A percentile compares a stretch with the other conserved stretches of the same genome.
phyloP scores from a whole-genome alignment of 2,888 invertebrate genomes.

The Drosophila siamana region DNA sequence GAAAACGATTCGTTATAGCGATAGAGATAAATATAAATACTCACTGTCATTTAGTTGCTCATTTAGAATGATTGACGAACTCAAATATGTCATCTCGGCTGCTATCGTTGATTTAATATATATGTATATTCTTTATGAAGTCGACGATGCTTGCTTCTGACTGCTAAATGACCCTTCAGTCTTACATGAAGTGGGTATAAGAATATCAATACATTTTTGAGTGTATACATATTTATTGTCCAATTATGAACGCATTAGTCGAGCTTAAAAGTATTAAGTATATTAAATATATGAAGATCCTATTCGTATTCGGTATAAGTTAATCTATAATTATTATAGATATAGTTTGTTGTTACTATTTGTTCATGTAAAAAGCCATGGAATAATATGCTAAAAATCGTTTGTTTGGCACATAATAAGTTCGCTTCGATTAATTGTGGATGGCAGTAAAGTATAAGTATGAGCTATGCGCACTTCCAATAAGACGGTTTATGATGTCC shows the following conservation, averaged over 20 bases:
- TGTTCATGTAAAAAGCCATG: slow-evolving; percentile 56
- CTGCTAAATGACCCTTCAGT: no score
- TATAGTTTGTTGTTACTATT: slow-evolving; percentile 1
- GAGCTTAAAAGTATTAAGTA: slow-evolving; percentile 38
- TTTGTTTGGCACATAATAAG: slow-evolving; percentile 52
- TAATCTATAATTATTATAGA: slow-evolving; percentile 9
- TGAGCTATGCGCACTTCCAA: slow-evolving; percentile 36
- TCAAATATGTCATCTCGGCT: no score
- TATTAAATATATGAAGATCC: slow-evolving; percentile 10
- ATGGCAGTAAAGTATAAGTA: slow-evolving; percentile 65
- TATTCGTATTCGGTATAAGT: slow-evolving; percentile 11
- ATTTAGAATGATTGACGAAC: no score
- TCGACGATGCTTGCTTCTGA: no score
- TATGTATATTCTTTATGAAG: no score
- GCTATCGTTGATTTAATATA: no score
- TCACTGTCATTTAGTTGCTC: no score
- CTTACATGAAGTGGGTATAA: no score
- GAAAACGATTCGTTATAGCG: no score
- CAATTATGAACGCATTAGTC: slow-evolving; percentile 56
- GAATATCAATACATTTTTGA: no score
- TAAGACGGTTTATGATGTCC: slow-evolving; percentile 53
- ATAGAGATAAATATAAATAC: no score
- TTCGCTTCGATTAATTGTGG: slow-evolving; percentile 47
- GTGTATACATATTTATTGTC: slow-evolving; percentile 66
- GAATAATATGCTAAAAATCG: slow-evolving; percentile 30